Base-by-base conservation (phyloP, 2,797 vertebrate genomes). In the Tapirus indicus region DNA sequence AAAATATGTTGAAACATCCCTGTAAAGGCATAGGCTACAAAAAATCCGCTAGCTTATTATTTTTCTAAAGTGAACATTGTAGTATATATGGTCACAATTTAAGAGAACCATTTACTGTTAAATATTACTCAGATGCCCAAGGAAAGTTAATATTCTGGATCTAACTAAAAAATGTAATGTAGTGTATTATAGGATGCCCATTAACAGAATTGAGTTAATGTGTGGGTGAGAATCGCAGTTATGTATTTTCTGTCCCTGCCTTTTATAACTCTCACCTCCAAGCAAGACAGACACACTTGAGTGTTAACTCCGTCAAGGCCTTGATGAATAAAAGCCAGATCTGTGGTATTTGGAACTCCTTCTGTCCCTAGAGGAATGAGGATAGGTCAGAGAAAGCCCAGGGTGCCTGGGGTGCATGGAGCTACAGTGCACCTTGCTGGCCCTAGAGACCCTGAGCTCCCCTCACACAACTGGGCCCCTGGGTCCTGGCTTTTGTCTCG, bases 11-110 rank as follows among this genome's bases (percentile, higher is more conserved):
- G 62, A 93, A 74, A 29, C 79, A 79, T 66, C 7, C 7, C 35
- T 80, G 3, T 62, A 62, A 77, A 91, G 17, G 12, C 29, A 35
- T 29, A 84, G 6, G 35, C 20, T 64, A 18, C 54, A 72, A 79
- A 84, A 71, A 29, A 9, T 60, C 38, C 44, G 13, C 56, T 77
- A 56, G 20, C 52, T 90, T 77, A 72, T 18, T 84, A 72, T 18
- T 84, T 89, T 95, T 80, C 38, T 66, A 32, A 77, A 95, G 32
- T 49, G 49, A 92, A 60, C 56, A 60, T 25, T 86, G 9, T 16
- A 75, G 11, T 35, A 21, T 32, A 29, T 17, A 21, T 74, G 41
- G 7, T 62, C 58, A 69, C 17, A 66, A 72, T 54, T 95, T 90
- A 21, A 91, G 29, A 56, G 23, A 54, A 38, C 4, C 20, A 56